phyloP scores from a whole-genome alignment of 2,797 vertebrate species.

The Propithecus perrieri region DNA sequence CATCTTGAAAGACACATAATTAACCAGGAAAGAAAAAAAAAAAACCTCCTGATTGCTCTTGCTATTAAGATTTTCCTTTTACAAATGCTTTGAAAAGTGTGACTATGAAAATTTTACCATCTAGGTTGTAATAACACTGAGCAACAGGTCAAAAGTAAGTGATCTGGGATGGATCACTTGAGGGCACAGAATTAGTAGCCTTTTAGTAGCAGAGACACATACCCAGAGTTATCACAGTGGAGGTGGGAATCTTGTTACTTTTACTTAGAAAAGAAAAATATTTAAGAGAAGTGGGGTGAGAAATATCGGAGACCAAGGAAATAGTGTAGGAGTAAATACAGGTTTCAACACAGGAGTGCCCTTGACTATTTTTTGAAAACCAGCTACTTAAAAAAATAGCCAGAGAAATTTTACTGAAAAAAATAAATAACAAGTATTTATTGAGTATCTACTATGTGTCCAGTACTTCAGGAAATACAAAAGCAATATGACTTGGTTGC shows the following conservation, averaged over 20 bases:
- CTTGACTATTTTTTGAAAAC: slow-evolving; percentile 64
- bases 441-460: slow-evolving; percentile 73
- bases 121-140: slow-evolving; percentile 33
- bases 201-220: slow-evolving; percentile 55
- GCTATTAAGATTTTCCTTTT: slow-evolving; percentile 49
- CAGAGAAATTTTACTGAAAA: slow-evolving; percentile 80
- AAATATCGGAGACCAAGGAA: slow-evolving; percentile 53
- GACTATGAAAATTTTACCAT: slow-evolving; percentile 62
- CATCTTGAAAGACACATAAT: slow-evolving; percentile 20
- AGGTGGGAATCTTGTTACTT: slow-evolving; percentile 34
- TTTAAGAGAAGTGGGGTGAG: slow-evolving; percentile 18
- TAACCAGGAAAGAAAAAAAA: neutral
- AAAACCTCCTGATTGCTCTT: slow-evolving; percentile 5
- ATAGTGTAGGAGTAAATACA: slow-evolving; percentile 10
- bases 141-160: slow-evolving; percentile 64
- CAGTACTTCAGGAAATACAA: slow-evolving; percentile 76
- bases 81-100: slow-evolving; percentile 47
- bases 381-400: slow-evolving; percentile 81
- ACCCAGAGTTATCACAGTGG: slow-evolving; percentile 52
- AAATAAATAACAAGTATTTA: slow-evolving; percentile 75
- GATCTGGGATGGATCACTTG: slow-evolving; percentile 35
- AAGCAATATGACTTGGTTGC: slow-evolving; percentile 50
- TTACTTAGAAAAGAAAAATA: slow-evolving; percentile 62
- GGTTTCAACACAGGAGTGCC: slow-evolving; percentile 57
- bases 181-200: slow-evolving; percentile 43